These are phyloP conservation scores for Cephus spinipes DNA, from an alignment of 2,888 invertebrate species.

Conservation along the genomic window DNA sequence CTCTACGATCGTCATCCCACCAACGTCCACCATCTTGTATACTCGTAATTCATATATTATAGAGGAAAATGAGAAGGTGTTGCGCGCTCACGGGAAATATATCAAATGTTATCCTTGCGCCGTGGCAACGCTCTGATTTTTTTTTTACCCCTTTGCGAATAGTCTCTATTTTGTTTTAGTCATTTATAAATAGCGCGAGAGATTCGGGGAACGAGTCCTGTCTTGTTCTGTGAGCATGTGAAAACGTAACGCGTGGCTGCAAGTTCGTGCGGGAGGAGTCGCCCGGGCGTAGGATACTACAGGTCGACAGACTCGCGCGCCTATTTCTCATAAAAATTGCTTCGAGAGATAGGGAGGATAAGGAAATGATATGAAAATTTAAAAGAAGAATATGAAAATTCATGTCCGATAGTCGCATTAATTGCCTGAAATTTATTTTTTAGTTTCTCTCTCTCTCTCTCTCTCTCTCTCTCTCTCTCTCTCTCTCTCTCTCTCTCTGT, in stretches of 20 bases:
- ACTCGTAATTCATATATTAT: neutral
- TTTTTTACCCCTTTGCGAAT: neutral
- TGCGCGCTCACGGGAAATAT: neutral
- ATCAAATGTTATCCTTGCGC: neutral
- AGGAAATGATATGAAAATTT: neutral
- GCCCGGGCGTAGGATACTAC: neutral
- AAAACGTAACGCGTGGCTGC: neutral
- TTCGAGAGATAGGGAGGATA: neutral
- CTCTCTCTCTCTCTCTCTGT: conserved; percentile 22
- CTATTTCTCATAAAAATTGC: neutral
- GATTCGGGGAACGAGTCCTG: neutral
- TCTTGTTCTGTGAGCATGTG: neutral
- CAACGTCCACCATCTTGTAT: neutral
- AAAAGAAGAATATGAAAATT: neutral
- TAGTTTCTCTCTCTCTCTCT: conserved; percentile 26
- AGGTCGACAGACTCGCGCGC: neutral
- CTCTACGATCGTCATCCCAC: conserved; percentile 15
- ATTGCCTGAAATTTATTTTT: conserved; percentile 16
- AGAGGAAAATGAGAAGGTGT: neutral
- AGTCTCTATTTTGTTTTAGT: neutral
- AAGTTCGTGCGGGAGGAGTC: neutral
- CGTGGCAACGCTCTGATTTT: neutral
- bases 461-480: conserved; percentile 31
- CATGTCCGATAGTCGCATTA: no score
- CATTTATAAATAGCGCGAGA: neutral